These are phyloP conservation scores for Hydroisotoma schaefferi DNA, from an alignment of 2,888 invertebrate genomes.

Conservation along the genomic window DNA sequence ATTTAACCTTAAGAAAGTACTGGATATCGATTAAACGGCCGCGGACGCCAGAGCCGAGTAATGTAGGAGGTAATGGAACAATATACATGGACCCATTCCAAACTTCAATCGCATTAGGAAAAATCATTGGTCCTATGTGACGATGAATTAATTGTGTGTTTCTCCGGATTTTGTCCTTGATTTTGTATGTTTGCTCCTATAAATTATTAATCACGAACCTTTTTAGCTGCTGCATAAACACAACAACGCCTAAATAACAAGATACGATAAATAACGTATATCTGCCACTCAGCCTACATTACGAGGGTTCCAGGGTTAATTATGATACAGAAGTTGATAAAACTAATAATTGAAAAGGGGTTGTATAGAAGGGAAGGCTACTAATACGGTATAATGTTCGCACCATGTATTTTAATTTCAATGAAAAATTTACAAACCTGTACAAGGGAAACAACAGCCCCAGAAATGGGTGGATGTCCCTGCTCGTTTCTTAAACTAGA, in stretches of 20 bases:
- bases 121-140: neutral
- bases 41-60: neutral
- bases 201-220: neutral
- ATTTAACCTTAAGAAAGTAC: constrained; percentile 10
- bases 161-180: neutral
- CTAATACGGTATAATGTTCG: no score
- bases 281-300: no score
- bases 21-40: constrained; percentile 8
- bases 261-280: no score
- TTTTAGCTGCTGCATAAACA: neutral
- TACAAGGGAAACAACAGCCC: neutral
- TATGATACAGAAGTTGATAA: no score
- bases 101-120: constrained; percentile 1
- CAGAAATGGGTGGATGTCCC: constrained; percentile 8
- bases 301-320: no score
- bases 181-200: constrained; percentile 11
- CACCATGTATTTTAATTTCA: no score
- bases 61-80: neutral
- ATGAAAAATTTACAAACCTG: no score
- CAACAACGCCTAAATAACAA: neutral
- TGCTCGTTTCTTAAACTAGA: neutral
- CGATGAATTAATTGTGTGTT: neutral
- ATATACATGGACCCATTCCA: constrained; percentile 4
- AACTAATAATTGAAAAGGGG: no score
- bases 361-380: no score